Evolutionary conservation across 1,140 invertebrate species (phyloP).

Genomic region (Drosophila lini): DNA sequence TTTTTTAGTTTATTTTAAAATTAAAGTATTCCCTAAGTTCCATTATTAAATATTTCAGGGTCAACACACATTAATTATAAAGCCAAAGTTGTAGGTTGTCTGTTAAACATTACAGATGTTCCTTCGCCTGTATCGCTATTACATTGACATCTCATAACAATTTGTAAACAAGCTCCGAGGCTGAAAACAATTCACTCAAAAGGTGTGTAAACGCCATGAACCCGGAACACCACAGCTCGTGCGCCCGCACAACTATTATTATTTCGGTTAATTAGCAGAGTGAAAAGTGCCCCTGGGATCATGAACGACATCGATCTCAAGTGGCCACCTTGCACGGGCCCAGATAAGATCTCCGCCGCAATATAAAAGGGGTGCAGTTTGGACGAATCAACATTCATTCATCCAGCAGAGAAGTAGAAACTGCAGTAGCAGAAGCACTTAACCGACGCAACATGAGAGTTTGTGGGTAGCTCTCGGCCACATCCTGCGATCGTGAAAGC

Average conservation of each 20-base stretch:
- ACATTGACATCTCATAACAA: slow-evolving; percentile 2
- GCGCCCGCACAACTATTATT: neutral
- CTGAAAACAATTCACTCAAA: slow-evolving; percentile 10
- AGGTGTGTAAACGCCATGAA: slow-evolving; percentile 2
- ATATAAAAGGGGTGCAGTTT: slow-evolving; percentile 23
- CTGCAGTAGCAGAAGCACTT: slow-evolving; percentile 28
- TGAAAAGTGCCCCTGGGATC: slow-evolving; percentile 8
- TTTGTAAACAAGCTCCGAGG: slow-evolving; percentile 2
- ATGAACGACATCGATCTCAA: slow-evolving; percentile 13
- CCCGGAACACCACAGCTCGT: slow-evolving; percentile 2
- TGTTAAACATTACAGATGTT: slow-evolving; percentile 9
- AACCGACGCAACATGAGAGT: slow-evolving; percentile 44
- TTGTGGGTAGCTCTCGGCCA: slow-evolving; percentile 38
- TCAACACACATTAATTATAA: neutral
- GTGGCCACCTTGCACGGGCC: slow-evolving; percentile 5
- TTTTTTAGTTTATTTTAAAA: neutral
- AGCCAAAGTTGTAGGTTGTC: neutral
- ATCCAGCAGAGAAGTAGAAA: slow-evolving; percentile 34
- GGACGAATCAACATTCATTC: slow-evolving; percentile 1
- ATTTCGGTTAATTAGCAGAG: slow-evolving; percentile 28
- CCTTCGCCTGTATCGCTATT: neutral
- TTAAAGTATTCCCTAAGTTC: no score
- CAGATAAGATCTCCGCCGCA: slow-evolving; percentile 17
- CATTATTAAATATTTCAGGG: no score
- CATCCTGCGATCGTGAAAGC: neutral